A percentile compares a stretch with the other conserved stretches of the same genome.
These are phyloP conservation scores for Zaprionus inermis DNA, from an alignment of 1,140 invertebrate species.

Conservation along the genomic window DNA sequence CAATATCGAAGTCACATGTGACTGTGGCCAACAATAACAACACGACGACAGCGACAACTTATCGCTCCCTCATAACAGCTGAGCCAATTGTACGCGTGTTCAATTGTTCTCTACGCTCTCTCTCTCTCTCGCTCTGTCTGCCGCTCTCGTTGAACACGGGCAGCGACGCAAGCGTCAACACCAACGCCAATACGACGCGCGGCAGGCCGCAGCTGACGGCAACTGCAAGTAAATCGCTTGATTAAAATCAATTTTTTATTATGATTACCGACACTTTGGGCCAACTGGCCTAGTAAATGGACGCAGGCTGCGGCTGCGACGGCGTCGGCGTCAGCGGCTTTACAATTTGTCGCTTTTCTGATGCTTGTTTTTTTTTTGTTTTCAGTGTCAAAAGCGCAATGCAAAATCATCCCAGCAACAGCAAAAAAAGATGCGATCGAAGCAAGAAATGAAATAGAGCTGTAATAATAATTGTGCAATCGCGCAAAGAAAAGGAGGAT, in stretches of 20 bases:
- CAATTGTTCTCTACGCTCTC: background rate
- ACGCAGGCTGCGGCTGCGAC: background rate
- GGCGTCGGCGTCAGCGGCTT: conserved; percentile 47
- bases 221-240: conserved; percentile 75
- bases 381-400: conserved; percentile 71
- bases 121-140: background rate
- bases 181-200: background rate
- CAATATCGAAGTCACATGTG: conserved; percentile 61
- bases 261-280: conserved; percentile 57
- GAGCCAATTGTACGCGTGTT: conserved; percentile 27
- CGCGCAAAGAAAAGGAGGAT: conserved; percentile 41
- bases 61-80: conserved; percentile 52
- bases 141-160: background rate
- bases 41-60: conserved; percentile 14
- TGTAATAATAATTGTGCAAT: conserved; percentile 72
- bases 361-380: conserved; percentile 13
- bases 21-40: conserved; percentile 4
- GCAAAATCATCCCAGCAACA: conserved; percentile 29
- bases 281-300: conserved; percentile 64
- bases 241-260: conserved; percentile 69
- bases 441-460: conserved; percentile 53
- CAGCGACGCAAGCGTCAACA: conserved; percentile 16
- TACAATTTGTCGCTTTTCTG: conserved; percentile 28
- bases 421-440: conserved; percentile 8
- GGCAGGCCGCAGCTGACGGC: conserved; percentile 49